Conservation (phyloP, 2,797 vertebrate species). For the Etheostoma perlongum region DNA sequence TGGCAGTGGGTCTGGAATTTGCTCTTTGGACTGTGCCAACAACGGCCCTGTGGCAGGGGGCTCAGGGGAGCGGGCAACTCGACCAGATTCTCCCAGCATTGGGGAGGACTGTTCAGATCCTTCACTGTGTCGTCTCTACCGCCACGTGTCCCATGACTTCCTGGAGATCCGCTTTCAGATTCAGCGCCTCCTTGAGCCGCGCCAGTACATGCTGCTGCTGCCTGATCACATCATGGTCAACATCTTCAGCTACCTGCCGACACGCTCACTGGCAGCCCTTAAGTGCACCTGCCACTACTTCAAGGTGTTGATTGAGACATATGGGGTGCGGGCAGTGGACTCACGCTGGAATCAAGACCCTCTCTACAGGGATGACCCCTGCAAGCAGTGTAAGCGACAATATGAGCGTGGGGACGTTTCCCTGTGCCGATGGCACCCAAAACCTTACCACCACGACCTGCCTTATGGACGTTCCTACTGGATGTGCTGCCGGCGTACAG, state of each 20-base stretch:
- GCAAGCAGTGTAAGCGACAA: slow-evolving; percentile 95
- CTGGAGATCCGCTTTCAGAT: slow-evolving; percentile 98
- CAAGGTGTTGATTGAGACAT: slow-evolving; percentile 92
- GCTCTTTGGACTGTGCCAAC: slow-evolving; percentile 84
- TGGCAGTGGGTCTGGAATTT: slow-evolving; percentile 68
- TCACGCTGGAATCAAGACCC: slow-evolving; percentile 96
- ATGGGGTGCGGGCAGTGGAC: slow-evolving; percentile 91
- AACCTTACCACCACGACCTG: slow-evolving; percentile 99
- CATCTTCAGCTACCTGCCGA: slow-evolving; percentile 95
- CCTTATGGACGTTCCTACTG: slow-evolving; percentile 98
- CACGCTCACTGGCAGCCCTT: slow-evolving; percentile 91
- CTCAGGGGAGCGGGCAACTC: slow-evolving; percentile 58
- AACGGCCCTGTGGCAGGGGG: slow-evolving; percentile 59
- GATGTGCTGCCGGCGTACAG: slow-evolving; percentile 96
- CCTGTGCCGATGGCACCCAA: slow-evolving; percentile 97
- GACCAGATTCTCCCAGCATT: slow-evolving; percentile 78
- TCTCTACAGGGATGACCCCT: slow-evolving; percentile 94
- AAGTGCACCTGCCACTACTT: slow-evolving; percentile 97
- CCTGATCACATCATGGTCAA: slow-evolving; percentile 96
- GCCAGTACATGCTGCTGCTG: slow-evolving; percentile 95
- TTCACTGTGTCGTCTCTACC: slow-evolving; percentile 93
- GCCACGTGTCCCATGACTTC: slow-evolving; percentile 96
- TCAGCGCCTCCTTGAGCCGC: slow-evolving; percentile 93
- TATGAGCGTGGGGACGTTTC: slow-evolving; percentile 95
- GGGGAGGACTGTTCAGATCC: slow-evolving; percentile 82